phyloP scores from a whole-genome alignment of 1,140 invertebrate genomes.

The Micrasema longulum region DNA sequence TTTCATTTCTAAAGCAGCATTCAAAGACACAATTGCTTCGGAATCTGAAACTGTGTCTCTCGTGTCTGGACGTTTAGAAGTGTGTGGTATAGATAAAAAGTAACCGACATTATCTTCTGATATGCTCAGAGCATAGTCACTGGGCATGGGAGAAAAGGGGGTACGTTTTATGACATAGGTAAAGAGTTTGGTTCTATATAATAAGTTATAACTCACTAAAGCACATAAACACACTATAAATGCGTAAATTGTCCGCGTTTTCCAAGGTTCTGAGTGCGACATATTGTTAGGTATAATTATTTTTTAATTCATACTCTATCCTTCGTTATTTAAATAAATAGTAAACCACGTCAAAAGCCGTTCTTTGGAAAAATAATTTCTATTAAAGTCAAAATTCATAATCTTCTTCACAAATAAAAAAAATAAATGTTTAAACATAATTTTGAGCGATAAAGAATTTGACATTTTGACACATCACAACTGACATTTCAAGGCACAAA shows the following conservation, averaged over 20 bases:
- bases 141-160: conserved; percentile 43
- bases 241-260: conserved; percentile 11
- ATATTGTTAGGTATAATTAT: no score
- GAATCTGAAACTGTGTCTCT: conserved; percentile 48
- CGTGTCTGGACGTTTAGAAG: conserved; percentile 12
- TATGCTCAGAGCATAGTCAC: conserved; percentile 30
- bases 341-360: no score
- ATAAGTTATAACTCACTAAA: not conserved
- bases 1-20: conserved; percentile 87
- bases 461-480: no score
- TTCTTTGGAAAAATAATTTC: no score
- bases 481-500: no score
- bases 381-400: no score
- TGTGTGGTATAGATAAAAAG: conserved; percentile 34
- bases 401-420: no score
- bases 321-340: no score
- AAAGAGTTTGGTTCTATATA: conserved; percentile 23
- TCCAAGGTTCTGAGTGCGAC: no score
- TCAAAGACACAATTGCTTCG: conserved; percentile 86
- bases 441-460: no score
- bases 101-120: conserved; percentile 31
- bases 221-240: conserved; percentile 13
- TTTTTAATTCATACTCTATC: no score
- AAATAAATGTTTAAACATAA: no score
- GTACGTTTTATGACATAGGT: conserved; percentile 13